phyloP scores from a whole-genome alignment of 1,140 invertebrate species.

The Hyphantria cunea region DNA sequence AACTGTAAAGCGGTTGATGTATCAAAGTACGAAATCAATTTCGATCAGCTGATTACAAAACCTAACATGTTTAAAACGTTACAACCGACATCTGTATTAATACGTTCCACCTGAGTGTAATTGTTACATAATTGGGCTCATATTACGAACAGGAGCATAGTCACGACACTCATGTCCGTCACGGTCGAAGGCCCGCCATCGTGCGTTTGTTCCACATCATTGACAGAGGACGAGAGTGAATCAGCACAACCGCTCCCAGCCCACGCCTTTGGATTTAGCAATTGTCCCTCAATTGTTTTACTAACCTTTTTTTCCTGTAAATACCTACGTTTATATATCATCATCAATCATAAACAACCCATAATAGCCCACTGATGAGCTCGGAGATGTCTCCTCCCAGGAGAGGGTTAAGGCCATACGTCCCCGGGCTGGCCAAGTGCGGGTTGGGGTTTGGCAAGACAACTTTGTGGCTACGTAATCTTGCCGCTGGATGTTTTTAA shows the following conservation, averaged over 20 bases:
- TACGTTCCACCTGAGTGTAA: constrained; percentile 19
- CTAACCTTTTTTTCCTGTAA: too few species aligned
- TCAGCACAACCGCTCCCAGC: constrained; percentile 45
- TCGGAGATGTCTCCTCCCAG: too few species aligned
- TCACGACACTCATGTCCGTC: constrained; percentile 49
- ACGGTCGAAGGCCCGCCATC: constrained; percentile 44
- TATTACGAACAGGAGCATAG: constrained; percentile 44
- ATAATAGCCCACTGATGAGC: too few species aligned
- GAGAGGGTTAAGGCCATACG: too few species aligned
- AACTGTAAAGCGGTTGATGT: not conserved
- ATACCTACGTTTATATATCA: too few species aligned
- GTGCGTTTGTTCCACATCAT: constrained; percentile 52
- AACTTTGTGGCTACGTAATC: too few species aligned
- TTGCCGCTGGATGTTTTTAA: too few species aligned
- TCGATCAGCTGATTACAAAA: too few species aligned
- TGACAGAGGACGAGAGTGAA: constrained; percentile 62
- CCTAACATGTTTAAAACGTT: not conserved
- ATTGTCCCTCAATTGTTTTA: not conserved
- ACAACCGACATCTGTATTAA: constrained; percentile 20
- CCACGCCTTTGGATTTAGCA: constrained; percentile 24
- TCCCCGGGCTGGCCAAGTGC: too few species aligned
- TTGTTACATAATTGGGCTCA: constrained; percentile 53
- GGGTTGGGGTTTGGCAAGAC: too few species aligned
- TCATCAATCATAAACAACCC: too few species aligned
- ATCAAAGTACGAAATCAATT: not conserved